Base-by-base conservation (phyloP, 2,888 invertebrate species). In the Diaphora mendica region DNA sequence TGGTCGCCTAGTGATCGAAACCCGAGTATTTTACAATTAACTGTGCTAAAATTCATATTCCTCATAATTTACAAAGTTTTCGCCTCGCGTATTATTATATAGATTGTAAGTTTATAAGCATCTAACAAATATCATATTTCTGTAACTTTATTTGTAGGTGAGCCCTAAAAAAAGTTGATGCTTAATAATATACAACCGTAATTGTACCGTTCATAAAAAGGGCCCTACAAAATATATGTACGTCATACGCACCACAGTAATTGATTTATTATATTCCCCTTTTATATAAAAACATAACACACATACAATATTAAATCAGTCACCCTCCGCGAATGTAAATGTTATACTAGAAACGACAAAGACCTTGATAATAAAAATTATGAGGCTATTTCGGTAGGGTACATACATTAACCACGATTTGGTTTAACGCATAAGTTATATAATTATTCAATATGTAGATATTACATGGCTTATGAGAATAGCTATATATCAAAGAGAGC, bases 201-300 rank as follows among this genome's bases (percentile, higher is more conserved):
- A 68, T 51, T 65, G 71, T 69, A 48, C 23, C 51, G 55, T 55
- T n/a, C 42, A 71, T 33, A 44, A 66, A 66, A 68, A 20, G 23
- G 59, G 33, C 67, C 35, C 73, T 20, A 35, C 51, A 39, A 13
- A 64, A 51, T n/a, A 33, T 55, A 51, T 9, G 4, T 35, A 73
- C 48, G 65, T 67, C 76, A 48, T 39, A 66, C 35, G 51, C 77
- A 73, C 71, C 71, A 71, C 72, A 51, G 68, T 85, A 86, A 87
- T 87, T 86, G 86, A 84, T 86, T 87, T 86, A 87, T 84, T 79
- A 83, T 79, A 76, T 76, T 76, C 82, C 79, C 59, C 81, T 76
- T 78, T 82, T 79, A 77, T 79, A 73, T 64, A 72, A 72, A 78
- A 74, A 74, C 74, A 81, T 73, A 77, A 70, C 75, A 77, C 75